Evolutionary conservation across 2,888 invertebrate species (phyloP), one percentile per base, ranked within the genome.

Genomic region (Andrena fulva): DNA sequence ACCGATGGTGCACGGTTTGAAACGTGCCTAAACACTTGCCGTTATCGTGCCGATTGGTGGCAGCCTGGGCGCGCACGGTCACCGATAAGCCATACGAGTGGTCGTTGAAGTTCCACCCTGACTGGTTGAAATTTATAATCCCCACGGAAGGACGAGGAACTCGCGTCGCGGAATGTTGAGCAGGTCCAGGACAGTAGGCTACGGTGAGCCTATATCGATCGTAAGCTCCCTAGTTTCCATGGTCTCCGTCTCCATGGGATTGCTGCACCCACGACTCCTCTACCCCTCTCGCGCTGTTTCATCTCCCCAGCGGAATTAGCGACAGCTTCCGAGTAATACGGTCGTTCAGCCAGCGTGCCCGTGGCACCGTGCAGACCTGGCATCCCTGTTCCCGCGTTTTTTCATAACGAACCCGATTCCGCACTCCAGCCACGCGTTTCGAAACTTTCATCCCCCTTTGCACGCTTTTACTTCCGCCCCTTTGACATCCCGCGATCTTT

Each of bases 181-280:
- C 73, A 76, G 83, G 84, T 84, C 75, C 78, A 84, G 84, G 79
- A 83, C 79, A 79, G 84, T 84, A 76, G 84, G 79, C 84, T 84
- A 78, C 75, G 59, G 60, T 76, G 68, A 63, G 75, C 72, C 83
- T 84, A 84, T 82, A 85, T 85, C 84, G 84, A 85, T 84, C 85
- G 77, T 35, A 20, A 59, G 68, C 83, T 79, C 77, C 84, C 84
- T 80, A 84, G 84, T 84, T 85, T 85, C 85, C 85, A 84, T 80
- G 84, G 85, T 85, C 84, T 84, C 84, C 80, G 84, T 84, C 84
- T 84, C 85, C 84, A 85, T 84, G 84, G 84, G 85, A 80, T 84
- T 80, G 80, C 70, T 77, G 69, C 74, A 77, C 85, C 84, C 73
- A 77, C 63, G 56, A 31, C 31, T 56, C 31, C 31, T 16, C 20